These are phyloP conservation scores for Nesidiocoris tenuis DNA, from an alignment of 2,888 invertebrate genomes.

Conservation along the genomic window DNA sequence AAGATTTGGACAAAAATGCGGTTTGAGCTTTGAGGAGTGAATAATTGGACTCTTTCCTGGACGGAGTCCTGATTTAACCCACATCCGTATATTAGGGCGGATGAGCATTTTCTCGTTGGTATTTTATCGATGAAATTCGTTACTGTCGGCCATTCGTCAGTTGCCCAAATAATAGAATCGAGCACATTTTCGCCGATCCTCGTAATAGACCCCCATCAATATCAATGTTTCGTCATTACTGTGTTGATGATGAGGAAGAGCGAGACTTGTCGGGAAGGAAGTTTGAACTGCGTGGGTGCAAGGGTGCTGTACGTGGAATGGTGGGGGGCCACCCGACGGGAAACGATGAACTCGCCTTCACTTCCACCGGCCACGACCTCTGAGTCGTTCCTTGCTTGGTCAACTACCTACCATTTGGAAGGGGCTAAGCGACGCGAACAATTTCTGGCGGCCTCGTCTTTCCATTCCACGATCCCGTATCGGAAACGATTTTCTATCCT, in stretches of 20 bases:
- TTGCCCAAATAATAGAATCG: no score
- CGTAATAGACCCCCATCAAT: no score
- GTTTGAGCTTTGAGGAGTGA: no score
- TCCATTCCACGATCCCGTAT: neutral
- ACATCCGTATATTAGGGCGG: no score
- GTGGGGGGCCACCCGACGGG: neutral
- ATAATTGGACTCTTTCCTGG: no score
- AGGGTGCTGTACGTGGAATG: neutral
- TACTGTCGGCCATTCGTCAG: no score
- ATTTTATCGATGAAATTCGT: no score
- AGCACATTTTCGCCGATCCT: no score
- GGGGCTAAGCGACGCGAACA: neutral
- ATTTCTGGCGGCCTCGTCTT: neutral
- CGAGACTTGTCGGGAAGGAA: neutral
- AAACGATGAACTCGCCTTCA: neutral
- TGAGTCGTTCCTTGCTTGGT: neutral
- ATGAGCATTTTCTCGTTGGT: no score
- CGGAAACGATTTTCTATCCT: neutral
- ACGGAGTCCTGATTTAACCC: no score
- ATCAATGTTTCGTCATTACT: neutral
- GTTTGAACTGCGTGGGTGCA: neutral
- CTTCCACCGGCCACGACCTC: neutral
- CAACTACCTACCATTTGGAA: no score
- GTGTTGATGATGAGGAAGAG: neutral
- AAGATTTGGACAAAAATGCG: no score